Conservation (phyloP, 1,140 invertebrate species). For the Brachionus manjavacas region DNA sequence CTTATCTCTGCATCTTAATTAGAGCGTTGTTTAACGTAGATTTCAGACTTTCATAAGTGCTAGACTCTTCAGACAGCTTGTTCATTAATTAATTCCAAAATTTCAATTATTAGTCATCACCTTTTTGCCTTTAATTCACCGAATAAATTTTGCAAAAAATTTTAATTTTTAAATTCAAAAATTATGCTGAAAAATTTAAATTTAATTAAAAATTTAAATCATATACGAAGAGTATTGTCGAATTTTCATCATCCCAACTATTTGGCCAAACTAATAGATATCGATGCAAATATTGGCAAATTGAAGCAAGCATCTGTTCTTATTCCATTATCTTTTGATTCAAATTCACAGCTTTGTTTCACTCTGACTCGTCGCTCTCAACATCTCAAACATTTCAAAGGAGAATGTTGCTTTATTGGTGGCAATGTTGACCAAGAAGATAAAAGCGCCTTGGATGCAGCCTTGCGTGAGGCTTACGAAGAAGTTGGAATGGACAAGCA, state of each 20-base stretch:
- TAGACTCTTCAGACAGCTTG: background rate
- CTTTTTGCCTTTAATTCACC: background rate
- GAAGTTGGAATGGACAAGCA: slow-evolving; percentile 43
- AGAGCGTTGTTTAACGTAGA: background rate
- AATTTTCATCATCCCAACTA: background rate
- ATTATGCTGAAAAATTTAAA: background rate
- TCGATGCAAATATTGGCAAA: background rate
- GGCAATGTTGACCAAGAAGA: slow-evolving; percentile 43
- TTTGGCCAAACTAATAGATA: background rate
- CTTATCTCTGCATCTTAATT: background rate
- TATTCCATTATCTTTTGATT: background rate
- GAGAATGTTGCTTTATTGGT: slow-evolving; percentile 44
- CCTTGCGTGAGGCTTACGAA: slow-evolving; percentile 44
- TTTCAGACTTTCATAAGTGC: background rate
- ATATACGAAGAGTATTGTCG: background rate
- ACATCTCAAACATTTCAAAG: slow-evolving; percentile 2
- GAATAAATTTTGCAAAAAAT: background rate
- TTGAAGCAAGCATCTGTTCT: slow-evolving; percentile 19
- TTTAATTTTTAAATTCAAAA: background rate
- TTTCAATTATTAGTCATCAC: background rate
- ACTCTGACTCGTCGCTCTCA: slow-evolving; percentile 43
- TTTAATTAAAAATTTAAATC: background rate
- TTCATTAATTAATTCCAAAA: background rate
- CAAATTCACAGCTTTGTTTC: background rate
- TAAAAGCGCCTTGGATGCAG: slow-evolving; percentile 20